These are phyloP conservation scores for Girardia tigrina DNA, from an alignment of 2,888 invertebrate genomes.

Conservation along the genomic window DNA sequence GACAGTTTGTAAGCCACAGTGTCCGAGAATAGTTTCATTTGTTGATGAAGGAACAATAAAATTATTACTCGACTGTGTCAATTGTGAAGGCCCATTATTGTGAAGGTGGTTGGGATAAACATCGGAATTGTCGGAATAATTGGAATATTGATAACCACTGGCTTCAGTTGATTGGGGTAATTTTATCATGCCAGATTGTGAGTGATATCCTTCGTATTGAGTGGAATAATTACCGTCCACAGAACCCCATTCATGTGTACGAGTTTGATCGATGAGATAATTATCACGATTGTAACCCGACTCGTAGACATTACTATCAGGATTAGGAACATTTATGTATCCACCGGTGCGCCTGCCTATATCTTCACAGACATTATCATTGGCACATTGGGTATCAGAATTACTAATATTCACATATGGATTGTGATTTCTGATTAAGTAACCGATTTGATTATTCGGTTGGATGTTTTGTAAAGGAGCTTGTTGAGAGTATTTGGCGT, in stretches of 20 bases:
- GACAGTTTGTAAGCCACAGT: conserved; percentile 14
- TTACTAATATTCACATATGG: background rate
- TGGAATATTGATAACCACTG: background rate
- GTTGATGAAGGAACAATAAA: background rate
- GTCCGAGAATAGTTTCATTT: conserved; percentile 8
- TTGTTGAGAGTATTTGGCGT: conserved; percentile 12
- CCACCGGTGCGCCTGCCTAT: conserved; percentile 9
- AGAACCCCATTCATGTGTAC: background rate
- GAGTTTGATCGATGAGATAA: background rate
- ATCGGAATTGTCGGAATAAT: conserved; percentile 16
- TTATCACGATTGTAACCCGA: background rate
- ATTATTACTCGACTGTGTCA: background rate
- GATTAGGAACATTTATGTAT: background rate
- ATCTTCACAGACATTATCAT: background rate
- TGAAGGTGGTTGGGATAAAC: conserved; percentile 1
- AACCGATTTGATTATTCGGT: background rate
- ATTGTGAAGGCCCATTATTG: conserved; percentile 23
- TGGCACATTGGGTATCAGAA: conserved; percentile 8
- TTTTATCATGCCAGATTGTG: background rate
- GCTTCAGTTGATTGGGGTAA: conserved; percentile 7
- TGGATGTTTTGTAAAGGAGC: background rate
- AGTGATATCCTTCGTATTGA: background rate
- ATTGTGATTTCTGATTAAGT: background rate
- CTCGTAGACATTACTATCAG: background rate
- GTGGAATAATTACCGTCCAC: background rate